phyloP scores from a whole-genome alignment of 1,140 invertebrate genomes.

The Lepidostoma basale region DNA sequence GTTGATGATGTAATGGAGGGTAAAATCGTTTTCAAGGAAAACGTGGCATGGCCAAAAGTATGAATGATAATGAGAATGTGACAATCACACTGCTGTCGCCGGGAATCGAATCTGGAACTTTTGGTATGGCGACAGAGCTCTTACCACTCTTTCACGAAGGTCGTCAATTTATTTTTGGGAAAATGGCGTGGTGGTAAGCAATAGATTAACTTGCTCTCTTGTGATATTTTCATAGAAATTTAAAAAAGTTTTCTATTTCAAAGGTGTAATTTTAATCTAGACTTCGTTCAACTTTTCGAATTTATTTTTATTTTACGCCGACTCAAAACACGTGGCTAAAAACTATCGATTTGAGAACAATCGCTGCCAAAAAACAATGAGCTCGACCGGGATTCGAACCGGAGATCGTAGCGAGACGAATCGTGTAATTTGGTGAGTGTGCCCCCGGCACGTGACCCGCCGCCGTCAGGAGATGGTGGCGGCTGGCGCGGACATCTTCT shows the following conservation, averaged over 20 bases:
- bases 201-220: no score
- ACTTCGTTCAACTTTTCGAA: not conserved
- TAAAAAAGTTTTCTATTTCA: not conserved
- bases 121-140: no score
- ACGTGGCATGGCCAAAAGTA: no score
- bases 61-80: no score
- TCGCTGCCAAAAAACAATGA: not conserved
- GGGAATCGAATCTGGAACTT: no score
- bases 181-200: no score
- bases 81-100: no score
- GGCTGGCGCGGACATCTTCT: not conserved
- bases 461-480: not conserved
- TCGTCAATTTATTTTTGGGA: no score
- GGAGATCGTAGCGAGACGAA: slow-evolving; percentile 16
- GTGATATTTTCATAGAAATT: not conserved
- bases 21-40: no score
- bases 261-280: not conserved
- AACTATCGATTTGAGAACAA: slow-evolving; percentile 7
- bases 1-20: no score
- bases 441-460: slow-evolving; percentile 25
- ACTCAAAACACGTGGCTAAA: not conserved
- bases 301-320: not conserved
- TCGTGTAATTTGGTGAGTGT: slow-evolving; percentile 31
- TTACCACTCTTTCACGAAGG: no score
- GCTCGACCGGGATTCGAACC: not conserved